A percentile compares a stretch with the other conserved stretches of the same genome.
phyloP scores from a whole-genome alignment of 1,140 invertebrate genomes.

The Caerostris extrusa region DNA sequence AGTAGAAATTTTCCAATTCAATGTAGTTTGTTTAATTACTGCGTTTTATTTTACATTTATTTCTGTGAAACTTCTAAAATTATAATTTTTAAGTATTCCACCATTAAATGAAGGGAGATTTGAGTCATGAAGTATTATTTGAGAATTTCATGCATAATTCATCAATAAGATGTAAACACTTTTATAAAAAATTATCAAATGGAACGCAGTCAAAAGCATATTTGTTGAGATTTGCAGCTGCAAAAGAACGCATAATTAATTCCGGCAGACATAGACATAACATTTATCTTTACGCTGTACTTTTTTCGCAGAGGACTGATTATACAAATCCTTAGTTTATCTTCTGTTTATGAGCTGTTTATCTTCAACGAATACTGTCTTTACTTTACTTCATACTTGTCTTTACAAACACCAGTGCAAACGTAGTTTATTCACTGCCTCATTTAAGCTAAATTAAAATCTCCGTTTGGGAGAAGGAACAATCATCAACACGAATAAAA shows the following conservation, averaged over 20 bases:
- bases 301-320: neutral
- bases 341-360: neutral
- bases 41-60: too few species aligned
- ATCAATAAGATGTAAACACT: too few species aligned
- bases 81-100: too few species aligned
- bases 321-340: neutral
- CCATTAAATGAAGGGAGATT: too few species aligned
- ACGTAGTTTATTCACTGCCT: neutral
- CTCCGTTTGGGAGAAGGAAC: neutral
- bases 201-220: too few species aligned
- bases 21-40: too few species aligned
- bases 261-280: neutral
- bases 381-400: neutral
- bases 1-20: too few species aligned
- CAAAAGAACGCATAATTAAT: neutral
- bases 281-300: neutral
- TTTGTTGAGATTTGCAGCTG: too few species aligned
- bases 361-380: neutral
- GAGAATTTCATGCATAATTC: too few species aligned
- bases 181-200: too few species aligned
- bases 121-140: too few species aligned
- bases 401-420: conserved; percentile 1
- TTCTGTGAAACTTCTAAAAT: too few species aligned
- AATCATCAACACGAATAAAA: conserved; percentile 11
- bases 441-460: conserved; percentile 48